These are phyloP conservation scores for Aelia acuminata DNA, from an alignment of 2,888 invertebrate genomes.

Conservation along the genomic window DNA sequence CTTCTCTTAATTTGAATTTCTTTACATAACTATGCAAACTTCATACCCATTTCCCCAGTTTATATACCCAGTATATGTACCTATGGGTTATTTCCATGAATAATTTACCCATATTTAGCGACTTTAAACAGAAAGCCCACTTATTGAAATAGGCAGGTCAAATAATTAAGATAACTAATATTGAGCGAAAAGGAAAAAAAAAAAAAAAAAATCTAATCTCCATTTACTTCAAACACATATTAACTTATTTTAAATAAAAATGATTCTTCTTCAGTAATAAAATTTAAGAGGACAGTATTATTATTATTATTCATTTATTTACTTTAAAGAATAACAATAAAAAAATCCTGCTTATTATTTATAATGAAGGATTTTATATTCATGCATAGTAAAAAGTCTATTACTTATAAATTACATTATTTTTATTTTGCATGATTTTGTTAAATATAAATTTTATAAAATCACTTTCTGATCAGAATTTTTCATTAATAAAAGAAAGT, in stretches of 20 bases:
- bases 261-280: too few species aligned
- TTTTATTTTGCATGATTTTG: neutral
- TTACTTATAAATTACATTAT: neutral
- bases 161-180: too few species aligned
- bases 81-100: neutral
- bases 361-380: neutral
- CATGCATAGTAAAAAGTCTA: neutral
- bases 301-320: too few species aligned
- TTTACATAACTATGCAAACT: neutral
- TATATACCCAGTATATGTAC: too few species aligned
- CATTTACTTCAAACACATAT: too few species aligned
- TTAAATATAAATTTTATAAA: neutral
- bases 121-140: too few species aligned
- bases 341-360: neutral
- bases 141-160: neutral
- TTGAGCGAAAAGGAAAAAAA: too few species aligned
- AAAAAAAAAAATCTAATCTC: too few species aligned
- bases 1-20: neutral
- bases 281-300: too few species aligned
- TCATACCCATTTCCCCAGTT: too few species aligned
- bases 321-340: neutral
- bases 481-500: too few species aligned
- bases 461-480: neutral
- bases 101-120: neutral
- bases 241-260: too few species aligned